phyloP scores from a whole-genome alignment of 1,140 invertebrate species.

The Drosophila subobscura region DNA sequence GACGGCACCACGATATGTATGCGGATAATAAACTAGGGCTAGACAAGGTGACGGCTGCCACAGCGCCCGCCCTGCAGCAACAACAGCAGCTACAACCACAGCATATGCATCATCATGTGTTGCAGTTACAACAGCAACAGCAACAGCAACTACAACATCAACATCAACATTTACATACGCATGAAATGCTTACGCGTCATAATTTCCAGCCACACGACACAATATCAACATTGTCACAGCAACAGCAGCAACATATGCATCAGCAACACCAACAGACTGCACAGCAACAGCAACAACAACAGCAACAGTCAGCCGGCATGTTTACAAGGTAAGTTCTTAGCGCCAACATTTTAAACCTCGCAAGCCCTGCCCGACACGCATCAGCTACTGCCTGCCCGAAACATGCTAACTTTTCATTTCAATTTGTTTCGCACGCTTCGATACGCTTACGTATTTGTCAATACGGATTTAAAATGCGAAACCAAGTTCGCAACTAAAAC shows the following conservation, averaged over 20 bases:
- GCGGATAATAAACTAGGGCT: constrained; percentile 76
- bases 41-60: constrained; percentile 68
- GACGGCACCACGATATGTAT: constrained; percentile 60
- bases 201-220: constrained; percentile 67
- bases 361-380: constrained; percentile 39
- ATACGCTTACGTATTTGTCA: constrained; percentile 79
- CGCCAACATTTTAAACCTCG: constrained; percentile 57
- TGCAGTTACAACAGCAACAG: constrained; percentile 67
- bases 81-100: constrained; percentile 59
- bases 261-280: constrained; percentile 61
- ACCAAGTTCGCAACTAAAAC: constrained; percentile 41
- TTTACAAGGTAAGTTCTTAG: constrained; percentile 82
- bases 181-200: constrained; percentile 76
- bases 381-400: constrained; percentile 55
- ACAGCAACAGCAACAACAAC: constrained; percentile 39
- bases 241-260: constrained; percentile 50
- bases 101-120: constrained; percentile 61
- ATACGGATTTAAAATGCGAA: constrained; percentile 61
- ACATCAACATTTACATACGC: constrained; percentile 59
- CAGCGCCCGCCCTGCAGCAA: constrained; percentile 54
- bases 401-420: constrained; percentile 82
- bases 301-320: constrained; percentile 74
- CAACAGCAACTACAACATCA: constrained; percentile 66
- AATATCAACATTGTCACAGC: constrained; percentile 58
- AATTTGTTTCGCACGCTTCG: constrained; percentile 78